phyloP scores from a whole-genome alignment of 1,140 invertebrate genomes.

The Lucilia cuprina region DNA sequence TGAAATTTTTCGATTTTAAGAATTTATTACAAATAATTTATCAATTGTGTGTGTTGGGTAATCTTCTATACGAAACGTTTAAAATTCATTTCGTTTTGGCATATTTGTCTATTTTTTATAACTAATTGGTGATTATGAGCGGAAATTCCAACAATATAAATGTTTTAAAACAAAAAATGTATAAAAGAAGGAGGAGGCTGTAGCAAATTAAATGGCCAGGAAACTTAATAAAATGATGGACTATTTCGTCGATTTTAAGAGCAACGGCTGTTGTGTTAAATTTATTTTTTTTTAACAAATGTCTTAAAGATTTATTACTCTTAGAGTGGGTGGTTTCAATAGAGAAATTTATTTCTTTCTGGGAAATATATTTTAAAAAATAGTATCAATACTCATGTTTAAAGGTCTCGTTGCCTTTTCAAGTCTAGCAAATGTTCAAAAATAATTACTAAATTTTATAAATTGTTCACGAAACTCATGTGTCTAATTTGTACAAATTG shows the following conservation, averaged over 20 bases:
- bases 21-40: constrained; percentile 61
- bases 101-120: constrained; percentile 52
- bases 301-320: background rate
- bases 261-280: background rate
- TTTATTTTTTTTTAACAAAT: background rate
- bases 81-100: constrained; percentile 42
- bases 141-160: constrained; percentile 43
- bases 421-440: too few species aligned
- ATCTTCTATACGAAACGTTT: background rate
- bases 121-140: constrained; percentile 62
- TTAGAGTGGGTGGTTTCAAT: background rate
- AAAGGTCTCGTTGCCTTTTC: too few species aligned
- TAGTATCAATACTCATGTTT: too few species aligned
- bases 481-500: too few species aligned
- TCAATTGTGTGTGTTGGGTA: constrained; percentile 41
- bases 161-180: background rate
- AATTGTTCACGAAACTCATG: too few species aligned
- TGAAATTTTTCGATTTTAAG: constrained; percentile 31
- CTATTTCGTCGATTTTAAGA: background rate
- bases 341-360: background rate
- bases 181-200: background rate
- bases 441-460: too few species aligned
- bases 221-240: background rate
- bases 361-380: background rate
- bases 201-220: background rate